Conservation (phyloP, 2,797 vertebrate genomes). For the Trichosurus vulpecula region DNA sequence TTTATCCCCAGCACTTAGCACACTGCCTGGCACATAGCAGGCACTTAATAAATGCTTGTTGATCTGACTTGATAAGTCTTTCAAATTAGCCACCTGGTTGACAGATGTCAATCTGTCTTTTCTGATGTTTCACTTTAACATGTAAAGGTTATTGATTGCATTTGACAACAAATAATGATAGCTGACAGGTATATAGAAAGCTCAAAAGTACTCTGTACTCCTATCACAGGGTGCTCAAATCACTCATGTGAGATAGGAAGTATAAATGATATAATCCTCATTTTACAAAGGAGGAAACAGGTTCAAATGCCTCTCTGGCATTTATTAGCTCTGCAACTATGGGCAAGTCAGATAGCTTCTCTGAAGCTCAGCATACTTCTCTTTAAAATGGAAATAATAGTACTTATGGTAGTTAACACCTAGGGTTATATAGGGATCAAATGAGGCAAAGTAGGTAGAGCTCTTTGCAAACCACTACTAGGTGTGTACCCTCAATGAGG, state of each 20-base stretch:
- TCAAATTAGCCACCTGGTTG: background rate
- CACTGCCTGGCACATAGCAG: background rate
- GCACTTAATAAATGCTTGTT: background rate
- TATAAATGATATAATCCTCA: background rate
- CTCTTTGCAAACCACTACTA: background rate
- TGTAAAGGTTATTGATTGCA: background rate
- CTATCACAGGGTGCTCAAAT: background rate
- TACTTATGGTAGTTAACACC: background rate
- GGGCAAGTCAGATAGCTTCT: background rate
- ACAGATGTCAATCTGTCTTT: background rate
- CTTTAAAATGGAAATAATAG: background rate
- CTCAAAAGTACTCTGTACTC: background rate
- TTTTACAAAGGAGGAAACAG: background rate
- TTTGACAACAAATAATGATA: background rate
- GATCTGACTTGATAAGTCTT: background rate
- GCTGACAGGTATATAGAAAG: background rate
- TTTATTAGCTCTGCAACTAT: background rate
- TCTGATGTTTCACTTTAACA: background rate
- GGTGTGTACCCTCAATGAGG: background rate
- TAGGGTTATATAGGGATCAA: background rate
- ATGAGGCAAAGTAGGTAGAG: background rate
- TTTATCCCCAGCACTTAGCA: background rate
- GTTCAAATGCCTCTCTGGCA: background rate
- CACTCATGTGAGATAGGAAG: background rate
- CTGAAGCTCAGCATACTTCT: background rate